A percentile compares a stretch with the other conserved stretches of the same genome.
Evolutionary conservation across 2,797 vertebrate genomes (phyloP).

Genomic region (Gephyroberyx darwinii): DNA sequence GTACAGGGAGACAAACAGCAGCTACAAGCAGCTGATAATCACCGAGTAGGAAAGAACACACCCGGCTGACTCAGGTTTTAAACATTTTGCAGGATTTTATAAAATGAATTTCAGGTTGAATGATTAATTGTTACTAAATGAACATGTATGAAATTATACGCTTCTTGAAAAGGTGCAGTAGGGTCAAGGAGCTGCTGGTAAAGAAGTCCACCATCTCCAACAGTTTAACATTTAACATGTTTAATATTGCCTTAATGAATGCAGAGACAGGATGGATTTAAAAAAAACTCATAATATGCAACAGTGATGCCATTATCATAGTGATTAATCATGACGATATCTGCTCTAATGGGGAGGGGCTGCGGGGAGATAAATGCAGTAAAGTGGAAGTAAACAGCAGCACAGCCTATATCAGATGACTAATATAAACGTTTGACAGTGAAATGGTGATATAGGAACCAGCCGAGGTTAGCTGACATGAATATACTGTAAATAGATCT

Average conservation of each 20-base stretch:
- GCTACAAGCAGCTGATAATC: not conserved
- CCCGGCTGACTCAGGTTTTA: not conserved
- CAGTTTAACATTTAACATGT: no score
- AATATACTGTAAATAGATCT: no score
- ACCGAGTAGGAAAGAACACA: not conserved
- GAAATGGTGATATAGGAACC: not conserved
- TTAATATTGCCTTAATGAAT: slow-evolving; percentile 2
- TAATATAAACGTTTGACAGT: no score
- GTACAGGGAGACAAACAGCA: not conserved
- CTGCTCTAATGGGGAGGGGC: not conserved
- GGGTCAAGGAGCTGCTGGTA: not conserved
- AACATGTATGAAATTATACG: not conserved
- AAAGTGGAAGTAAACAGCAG: not conserved
- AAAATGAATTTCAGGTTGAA: not conserved
- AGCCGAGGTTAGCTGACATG: not conserved
- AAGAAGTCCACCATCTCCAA: not conserved
- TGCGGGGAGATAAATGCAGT: not conserved
- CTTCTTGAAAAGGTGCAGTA: not conserved
- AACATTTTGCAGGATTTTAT: not conserved
- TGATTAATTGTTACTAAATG: not conserved
- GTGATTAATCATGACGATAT: not conserved
- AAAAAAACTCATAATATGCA: slow-evolving; percentile 1
- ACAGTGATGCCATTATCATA: no score
- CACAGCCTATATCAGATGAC: no score
- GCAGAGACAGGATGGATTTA: not conserved